Base-by-base conservation (phyloP, 2,797 vertebrate genomes). In the Smutsia gigantea region DNA sequence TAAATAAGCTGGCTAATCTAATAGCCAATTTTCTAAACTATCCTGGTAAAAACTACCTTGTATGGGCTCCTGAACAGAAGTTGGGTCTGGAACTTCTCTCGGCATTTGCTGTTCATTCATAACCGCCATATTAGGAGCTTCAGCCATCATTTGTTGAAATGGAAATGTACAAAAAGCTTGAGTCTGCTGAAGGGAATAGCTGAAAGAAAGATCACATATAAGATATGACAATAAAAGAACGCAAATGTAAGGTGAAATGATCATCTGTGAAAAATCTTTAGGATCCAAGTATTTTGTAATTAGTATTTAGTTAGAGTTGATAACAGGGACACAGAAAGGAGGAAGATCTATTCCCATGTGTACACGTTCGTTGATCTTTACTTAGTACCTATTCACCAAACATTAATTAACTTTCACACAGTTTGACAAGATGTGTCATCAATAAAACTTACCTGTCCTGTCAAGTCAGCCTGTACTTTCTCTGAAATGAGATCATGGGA, bases 141-240 rank as follows among this genome's bases (percentile, higher is more conserved):
- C 97, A 10, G 98, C 96, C 98, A 98, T 98, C 98, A 98, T 97
- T 94, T 98, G 98, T 66, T 97, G 98, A 95, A 98, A 98, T 0
- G 98, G 98, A 82, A 98, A 98, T 0, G 98, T 53, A 94, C 98
- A 98, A 96, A 99, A 98, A 1, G 98, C 97, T 93, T 98, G 98
- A 93, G 98, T 96, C 91, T 98, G 98, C 94, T 98, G 98, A 94
- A 99, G 97, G 27, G 98, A 98, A 37, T 96, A 98, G 66, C 99
- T 99, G 97, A 78, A 94, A 97, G n/a, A 42, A 61, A 31, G 96
- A 83, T 61, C 1, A 77, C 51, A 39, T 29, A 39, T n/a, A 79
- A 93, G 21, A 87, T 0, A 29, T 2, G 39, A 21, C 7, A 34
- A 55, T 37, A 25, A 34, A 90, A 63, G 55, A 51, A 84, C 11